These are phyloP conservation scores for Ginglymostoma cirratum DNA, from an alignment of 2,113 vertebrate genomes.

Conservation along the genomic window DNA sequence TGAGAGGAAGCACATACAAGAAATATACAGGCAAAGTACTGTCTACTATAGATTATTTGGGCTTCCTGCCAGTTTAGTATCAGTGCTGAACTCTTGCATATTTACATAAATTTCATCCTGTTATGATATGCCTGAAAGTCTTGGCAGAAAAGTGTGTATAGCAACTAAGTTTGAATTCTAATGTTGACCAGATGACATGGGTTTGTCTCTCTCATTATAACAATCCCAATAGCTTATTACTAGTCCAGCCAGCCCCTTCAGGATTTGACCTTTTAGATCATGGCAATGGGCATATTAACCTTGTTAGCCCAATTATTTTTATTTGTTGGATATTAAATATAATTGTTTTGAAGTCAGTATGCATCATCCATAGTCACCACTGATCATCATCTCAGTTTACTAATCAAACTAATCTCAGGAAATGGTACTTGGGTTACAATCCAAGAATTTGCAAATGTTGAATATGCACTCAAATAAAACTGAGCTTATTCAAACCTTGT, in stretches of 20 bases:
- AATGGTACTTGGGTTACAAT: background rate
- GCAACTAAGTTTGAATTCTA: background rate
- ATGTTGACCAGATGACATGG: background rate
- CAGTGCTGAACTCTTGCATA: background rate
- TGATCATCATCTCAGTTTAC: background rate
- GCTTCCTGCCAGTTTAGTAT: background rate
- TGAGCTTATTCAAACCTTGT: background rate
- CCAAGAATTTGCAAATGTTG: background rate
- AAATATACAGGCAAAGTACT: background rate
- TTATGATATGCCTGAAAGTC: background rate
- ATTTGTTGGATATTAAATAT: background rate
- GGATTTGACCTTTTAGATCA: background rate
- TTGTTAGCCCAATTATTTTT: background rate
- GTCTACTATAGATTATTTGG: background rate
- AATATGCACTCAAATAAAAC: background rate
- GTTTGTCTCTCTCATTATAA: background rate
- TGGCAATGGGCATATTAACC: background rate
- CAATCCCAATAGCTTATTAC: background rate
- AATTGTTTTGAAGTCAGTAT: background rate
- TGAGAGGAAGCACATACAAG: background rate
- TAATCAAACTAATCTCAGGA: background rate
- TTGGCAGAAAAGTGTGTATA: background rate
- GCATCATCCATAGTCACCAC: background rate
- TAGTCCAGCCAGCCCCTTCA: background rate
- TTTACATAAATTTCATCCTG: background rate